Percentiles rank a stretch among this genome's conserved stretches.
phyloP scores from a whole-genome alignment of 2,888 invertebrate species.

The Furcula furcula region DNA sequence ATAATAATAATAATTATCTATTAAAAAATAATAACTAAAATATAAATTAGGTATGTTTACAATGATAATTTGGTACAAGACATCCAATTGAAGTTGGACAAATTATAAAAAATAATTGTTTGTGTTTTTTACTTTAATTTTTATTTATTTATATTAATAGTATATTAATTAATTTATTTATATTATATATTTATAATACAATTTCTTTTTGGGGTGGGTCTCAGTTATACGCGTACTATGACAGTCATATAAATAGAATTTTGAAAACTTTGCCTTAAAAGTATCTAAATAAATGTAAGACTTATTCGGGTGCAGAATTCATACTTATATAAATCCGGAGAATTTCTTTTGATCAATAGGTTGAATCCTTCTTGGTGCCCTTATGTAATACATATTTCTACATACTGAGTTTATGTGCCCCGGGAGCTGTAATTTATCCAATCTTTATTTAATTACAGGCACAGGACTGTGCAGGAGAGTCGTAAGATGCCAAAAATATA shows the following conservation, averaged over 20 bases:
- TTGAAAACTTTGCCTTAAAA: background rate
- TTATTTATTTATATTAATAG: conserved; percentile 2
- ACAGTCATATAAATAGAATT: background rate
- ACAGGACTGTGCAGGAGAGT: too few species aligned
- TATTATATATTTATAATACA: conserved; percentile 22
- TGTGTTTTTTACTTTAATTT: conserved; percentile 17
- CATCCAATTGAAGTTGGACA: conserved; percentile 69
- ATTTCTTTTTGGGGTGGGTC: conserved; percentile 29
- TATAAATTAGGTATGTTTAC: conserved; percentile 28
- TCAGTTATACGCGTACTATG: conserved; percentile 7
- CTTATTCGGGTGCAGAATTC: too few species aligned
- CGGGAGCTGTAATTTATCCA: too few species aligned
- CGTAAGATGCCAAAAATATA: too few species aligned
- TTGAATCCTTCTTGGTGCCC: too few species aligned
- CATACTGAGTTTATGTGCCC: too few species aligned
- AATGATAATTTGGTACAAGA: conserved; percentile 63
- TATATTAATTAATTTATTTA: conserved; percentile 1
- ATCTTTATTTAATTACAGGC: too few species aligned
- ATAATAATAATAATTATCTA: background rate
- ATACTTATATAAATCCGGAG: too few species aligned
- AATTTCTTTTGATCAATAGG: too few species aligned
- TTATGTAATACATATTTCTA: too few species aligned
- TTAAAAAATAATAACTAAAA: conserved; percentile 12
- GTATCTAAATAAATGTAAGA: too few species aligned
- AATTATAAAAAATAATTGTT: conserved; percentile 26